Conservation (phyloP, 1,140 invertebrate genomes). For the Lepidurus packardi region DNA sequence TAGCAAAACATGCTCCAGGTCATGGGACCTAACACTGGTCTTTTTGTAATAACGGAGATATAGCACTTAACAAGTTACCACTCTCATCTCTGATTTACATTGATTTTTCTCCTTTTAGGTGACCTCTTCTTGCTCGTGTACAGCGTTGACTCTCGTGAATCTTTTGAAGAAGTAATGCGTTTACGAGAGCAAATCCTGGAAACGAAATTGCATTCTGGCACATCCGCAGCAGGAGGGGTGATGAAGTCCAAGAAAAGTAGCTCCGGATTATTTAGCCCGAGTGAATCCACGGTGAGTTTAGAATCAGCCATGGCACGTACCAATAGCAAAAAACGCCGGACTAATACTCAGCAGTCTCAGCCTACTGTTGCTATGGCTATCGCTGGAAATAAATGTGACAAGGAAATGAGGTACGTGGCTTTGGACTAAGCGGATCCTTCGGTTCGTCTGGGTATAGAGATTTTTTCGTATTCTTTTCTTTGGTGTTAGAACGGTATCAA, state of each 20-base stretch:
- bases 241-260: slow-evolving; percentile 45
- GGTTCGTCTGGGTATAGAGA: neutral
- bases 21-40: too few species aligned
- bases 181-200: slow-evolving; percentile 75
- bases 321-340: slow-evolving; percentile 52
- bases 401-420: slow-evolving; percentile 57
- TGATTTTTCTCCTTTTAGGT: slow-evolving; percentile 51
- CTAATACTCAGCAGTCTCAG: slow-evolving; percentile 48
- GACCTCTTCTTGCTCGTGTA: slow-evolving; percentile 80
- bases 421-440: too few species aligned
- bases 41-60: neutral
- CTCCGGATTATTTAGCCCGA: slow-evolving; percentile 41
- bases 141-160: slow-evolving; percentile 75
- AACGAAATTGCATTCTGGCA: slow-evolving; percentile 56
- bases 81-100: slow-evolving; percentile 24
- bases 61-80: neutral
- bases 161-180: slow-evolving; percentile 73
- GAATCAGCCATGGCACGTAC: slow-evolving; percentile 20
- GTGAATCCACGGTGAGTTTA: slow-evolving; percentile 28
- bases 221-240: slow-evolving; percentile 29
- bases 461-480: neutral
- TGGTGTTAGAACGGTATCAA: slow-evolving; percentile 56
- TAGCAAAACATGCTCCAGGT: too few species aligned
- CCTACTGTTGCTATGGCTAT: slow-evolving; percentile 71
- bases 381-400: slow-evolving; percentile 75